These are phyloP conservation scores for Oxyura jamaicensis DNA, from an alignment of 2,113 vertebrate genomes.

Conservation along the genomic window DNA sequence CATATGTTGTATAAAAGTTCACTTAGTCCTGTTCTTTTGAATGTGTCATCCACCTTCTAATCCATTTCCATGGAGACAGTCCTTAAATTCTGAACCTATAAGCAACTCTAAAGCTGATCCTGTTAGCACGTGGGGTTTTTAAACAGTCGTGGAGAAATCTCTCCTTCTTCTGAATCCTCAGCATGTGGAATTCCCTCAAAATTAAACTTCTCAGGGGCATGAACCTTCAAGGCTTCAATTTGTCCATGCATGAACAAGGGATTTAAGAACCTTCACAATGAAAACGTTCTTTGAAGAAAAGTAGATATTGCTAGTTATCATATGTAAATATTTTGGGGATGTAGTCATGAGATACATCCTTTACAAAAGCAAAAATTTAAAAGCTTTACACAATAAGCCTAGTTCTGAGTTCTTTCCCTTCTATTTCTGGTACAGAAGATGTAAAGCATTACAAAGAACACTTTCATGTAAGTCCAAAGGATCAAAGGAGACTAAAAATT, in stretches of 20 bases:
- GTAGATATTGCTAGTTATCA: neutral
- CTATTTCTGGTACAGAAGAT: neutral
- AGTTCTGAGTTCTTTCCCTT: neutral
- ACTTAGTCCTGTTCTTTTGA: neutral
- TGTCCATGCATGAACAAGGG: neutral
- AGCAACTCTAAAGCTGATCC: neutral
- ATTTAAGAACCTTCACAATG: neutral
- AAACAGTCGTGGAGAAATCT: neutral
- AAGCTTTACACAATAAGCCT: neutral
- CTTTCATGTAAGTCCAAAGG: neutral
- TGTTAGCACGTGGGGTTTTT: neutral
- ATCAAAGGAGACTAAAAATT: neutral
- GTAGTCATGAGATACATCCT: neutral
- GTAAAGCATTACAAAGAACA: neutral
- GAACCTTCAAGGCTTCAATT: neutral
- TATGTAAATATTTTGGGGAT: neutral
- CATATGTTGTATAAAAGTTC: neutral
- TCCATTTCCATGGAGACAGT: neutral
- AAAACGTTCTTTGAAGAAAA: neutral
- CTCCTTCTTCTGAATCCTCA: neutral
- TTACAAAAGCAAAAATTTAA: neutral
- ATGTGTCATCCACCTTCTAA: neutral
- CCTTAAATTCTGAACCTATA: neutral
- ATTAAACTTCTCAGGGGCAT: neutral
- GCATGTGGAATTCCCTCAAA: conserved; percentile 8